phyloP scores from a whole-genome alignment of 1,140 invertebrate genomes.

The Drosophila insularis region DNA sequence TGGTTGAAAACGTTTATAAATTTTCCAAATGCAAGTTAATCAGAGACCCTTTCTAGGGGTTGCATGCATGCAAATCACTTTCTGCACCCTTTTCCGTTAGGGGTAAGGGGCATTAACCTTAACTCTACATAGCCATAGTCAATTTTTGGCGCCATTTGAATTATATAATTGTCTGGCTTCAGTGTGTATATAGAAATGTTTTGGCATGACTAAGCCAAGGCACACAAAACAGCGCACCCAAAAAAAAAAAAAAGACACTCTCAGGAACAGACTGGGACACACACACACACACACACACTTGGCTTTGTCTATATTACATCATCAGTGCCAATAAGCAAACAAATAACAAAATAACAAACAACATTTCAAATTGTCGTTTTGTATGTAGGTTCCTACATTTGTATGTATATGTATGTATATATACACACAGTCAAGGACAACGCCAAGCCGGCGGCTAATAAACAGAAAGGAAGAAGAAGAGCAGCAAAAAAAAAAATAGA shows the following conservation, averaged over 20 bases:
- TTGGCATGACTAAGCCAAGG: constrained; percentile 41
- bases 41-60: constrained; percentile 12
- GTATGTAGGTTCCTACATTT: neutral
- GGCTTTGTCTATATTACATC: constrained; percentile 46
- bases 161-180: constrained; percentile 41
- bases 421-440: constrained; percentile 43
- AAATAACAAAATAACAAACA: constrained; percentile 42
- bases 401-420: neutral
- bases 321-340: constrained; percentile 27
- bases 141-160: constrained; percentile 44
- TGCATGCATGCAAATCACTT: constrained; percentile 38
- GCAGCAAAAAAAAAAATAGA: neutral
- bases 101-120: constrained; percentile 47
- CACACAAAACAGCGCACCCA: constrained; percentile 4
- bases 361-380: constrained; percentile 30
- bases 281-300: constrained; percentile 1
- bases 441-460: constrained; percentile 41
- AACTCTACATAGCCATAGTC: constrained; percentile 31
- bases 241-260: neutral
- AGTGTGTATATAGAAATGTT: constrained; percentile 24
- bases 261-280: neutral
- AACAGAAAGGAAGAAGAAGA: neutral
- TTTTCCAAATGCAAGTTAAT: constrained; percentile 27
- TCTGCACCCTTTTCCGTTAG: constrained; percentile 8
- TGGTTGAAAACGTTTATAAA: constrained; percentile 33